Evolutionary conservation across 2,113 vertebrate species (phyloP).

Genomic region (Ploceus nigricollis): DNA sequence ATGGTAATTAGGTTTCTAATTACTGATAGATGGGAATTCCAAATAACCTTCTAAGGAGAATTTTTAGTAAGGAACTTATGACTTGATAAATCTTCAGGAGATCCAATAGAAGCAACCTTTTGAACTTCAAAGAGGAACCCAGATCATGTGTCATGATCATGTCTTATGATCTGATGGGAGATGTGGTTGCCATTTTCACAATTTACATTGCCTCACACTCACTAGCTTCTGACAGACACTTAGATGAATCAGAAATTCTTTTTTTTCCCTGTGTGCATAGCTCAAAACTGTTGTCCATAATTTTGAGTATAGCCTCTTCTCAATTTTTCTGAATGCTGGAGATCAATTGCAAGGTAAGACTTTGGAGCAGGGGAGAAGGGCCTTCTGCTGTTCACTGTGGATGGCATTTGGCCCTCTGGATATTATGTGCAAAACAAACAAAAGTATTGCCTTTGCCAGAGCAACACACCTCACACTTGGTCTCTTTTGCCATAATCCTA

Average conservation of each 20-base stretch:
- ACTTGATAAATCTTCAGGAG: neutral
- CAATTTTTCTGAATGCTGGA: neutral
- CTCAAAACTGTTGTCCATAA: neutral
- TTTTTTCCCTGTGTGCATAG: neutral
- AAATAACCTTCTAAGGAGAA: neutral
- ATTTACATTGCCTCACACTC: neutral
- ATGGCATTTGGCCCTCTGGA: neutral
- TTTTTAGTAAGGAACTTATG: neutral
- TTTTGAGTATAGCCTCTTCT: neutral
- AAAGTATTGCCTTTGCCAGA: neutral
- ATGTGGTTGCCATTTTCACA: neutral
- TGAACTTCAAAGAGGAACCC: neutral
- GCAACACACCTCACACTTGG: neutral
- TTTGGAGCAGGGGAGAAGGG: neutral
- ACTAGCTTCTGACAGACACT: neutral
- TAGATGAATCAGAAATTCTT: neutral
- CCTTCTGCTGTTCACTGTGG: neutral
- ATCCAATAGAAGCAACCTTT: neutral
- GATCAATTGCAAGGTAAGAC: neutral
- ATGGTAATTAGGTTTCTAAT: neutral
- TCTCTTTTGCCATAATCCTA: neutral
- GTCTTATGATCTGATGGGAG: neutral
- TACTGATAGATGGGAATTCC: neutral
- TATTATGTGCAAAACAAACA: neutral
- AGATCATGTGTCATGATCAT: accelerated